Conservation (phyloP, 2,888 invertebrate genomes). For the Laothoe populi region DNA sequence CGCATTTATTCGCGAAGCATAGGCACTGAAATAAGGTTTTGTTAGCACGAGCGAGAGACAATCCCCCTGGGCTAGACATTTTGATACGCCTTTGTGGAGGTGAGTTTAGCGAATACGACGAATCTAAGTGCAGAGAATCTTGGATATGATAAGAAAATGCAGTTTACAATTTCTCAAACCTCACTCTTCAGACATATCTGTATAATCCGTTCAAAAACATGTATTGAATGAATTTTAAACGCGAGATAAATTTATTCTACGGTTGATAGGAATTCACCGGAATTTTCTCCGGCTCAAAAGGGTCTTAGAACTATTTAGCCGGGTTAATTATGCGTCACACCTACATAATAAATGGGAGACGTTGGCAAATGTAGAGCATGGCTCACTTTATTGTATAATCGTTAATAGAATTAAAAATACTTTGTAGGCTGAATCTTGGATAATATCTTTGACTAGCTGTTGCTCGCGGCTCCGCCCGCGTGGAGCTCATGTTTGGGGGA, state of each 20-base stretch:
- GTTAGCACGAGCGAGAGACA: slow-evolving; percentile 63
- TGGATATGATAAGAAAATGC: slow-evolving; percentile 11
- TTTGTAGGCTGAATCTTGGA: slow-evolving; percentile 40
- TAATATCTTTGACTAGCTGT: too few species aligned
- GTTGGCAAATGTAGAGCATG: slow-evolving; percentile 29
- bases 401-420: slow-evolving; percentile 50
- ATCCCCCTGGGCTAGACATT: slow-evolving; percentile 65
- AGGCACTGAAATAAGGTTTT: slow-evolving; percentile 76
- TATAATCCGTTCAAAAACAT: neutral
- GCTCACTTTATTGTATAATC: slow-evolving; percentile 39
- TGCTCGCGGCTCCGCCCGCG: too few species aligned
- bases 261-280: slow-evolving; percentile 7
- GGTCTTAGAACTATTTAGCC: slow-evolving; percentile 25
- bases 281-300: slow-evolving; percentile 16
- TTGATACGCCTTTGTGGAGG: slow-evolving; percentile 51
- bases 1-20: slow-evolving; percentile 75
- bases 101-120: slow-evolving; percentile 32
- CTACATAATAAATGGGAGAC: slow-evolving; percentile 8
- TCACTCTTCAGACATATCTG: neutral
- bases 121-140: slow-evolving; percentile 33
- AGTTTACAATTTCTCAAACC: neutral
- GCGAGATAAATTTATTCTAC: slow-evolving; percentile 2
- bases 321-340: slow-evolving; percentile 19
- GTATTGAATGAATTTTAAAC: neutral
- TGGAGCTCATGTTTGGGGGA: too few species aligned